These are phyloP conservation scores for Penelope pileata DNA, from an alignment of 2,113 vertebrate genomes.

Conservation along the genomic window DNA sequence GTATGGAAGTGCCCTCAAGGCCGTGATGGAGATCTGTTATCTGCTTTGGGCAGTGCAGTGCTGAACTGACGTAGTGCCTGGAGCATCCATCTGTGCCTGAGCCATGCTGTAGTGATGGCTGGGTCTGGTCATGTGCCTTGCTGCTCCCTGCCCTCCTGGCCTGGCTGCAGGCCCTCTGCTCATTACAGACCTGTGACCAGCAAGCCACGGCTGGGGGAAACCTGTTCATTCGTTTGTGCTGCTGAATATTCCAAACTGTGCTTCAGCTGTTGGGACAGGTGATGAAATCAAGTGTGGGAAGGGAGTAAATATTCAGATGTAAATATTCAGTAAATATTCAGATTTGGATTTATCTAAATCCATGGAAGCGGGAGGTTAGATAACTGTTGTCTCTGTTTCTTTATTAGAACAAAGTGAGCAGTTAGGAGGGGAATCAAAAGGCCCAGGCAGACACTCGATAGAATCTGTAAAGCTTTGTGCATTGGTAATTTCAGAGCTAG, in stretches of 20 bases:
- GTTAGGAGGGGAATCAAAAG: neutral
- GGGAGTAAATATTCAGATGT: constrained; percentile 9
- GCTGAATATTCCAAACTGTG: neutral
- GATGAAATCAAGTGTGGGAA: neutral
- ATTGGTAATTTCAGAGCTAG: neutral
- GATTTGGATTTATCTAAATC: neutral
- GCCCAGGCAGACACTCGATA: neutral
- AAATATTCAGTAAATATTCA: constrained; percentile 18
- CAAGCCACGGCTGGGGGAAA: neutral
- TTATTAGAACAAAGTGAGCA: neutral
- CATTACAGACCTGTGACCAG: neutral
- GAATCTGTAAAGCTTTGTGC: neutral
- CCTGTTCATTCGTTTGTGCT: neutral
- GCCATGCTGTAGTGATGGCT: neutral
- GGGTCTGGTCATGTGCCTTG: neutral
- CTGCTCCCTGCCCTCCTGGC: neutral
- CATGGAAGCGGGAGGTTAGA: neutral
- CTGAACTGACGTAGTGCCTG: neutral
- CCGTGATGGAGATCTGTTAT: neutral
- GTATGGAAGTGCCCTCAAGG: neutral
- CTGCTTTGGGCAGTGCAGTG: neutral
- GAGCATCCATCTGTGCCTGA: neutral
- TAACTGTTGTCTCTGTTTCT: neutral
- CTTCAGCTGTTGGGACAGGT: neutral
- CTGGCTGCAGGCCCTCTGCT: neutral